Percentiles rank a stretch among this genome's conserved stretches.
These are phyloP conservation scores for Lepidocyrtoides sp. DNA, from an alignment of 2,888 invertebrate species.

Conservation along the genomic window DNA sequence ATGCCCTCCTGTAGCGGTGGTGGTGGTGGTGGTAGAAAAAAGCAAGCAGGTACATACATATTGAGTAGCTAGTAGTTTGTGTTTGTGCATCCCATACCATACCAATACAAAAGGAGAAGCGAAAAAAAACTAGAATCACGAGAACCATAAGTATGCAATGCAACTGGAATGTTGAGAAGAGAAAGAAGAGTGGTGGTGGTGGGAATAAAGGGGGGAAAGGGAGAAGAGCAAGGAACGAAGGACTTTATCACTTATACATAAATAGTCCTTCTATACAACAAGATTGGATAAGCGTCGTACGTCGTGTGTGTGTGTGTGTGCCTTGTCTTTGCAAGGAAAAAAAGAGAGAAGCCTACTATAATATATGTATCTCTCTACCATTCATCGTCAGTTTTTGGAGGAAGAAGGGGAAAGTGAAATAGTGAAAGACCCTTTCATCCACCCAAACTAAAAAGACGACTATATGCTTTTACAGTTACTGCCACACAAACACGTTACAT, in stretches of 20 bases:
- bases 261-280: neutral
- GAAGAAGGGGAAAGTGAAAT: constrained; percentile 27
- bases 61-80: too few relatives aligned
- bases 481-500: constrained; percentile 14
- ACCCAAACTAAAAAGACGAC: neutral
- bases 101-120: neutral
- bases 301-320: neutral
- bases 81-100: neutral
- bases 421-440: constrained; percentile 15
- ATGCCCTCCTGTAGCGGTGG: constrained; percentile 39
- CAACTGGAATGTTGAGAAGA: constrained; percentile 34
- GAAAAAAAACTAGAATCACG: constrained; percentile 14
- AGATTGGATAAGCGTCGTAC: neutral
- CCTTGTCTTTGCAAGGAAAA: neutral
- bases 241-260: constrained; percentile 38
- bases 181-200: neutral
- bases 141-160: constrained; percentile 30
- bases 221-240: neutral
- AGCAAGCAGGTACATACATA: neutral
- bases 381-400: constrained; percentile 21
- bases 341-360: neutral
- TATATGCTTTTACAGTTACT: neutral
- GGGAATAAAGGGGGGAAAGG: constrained; percentile 26
- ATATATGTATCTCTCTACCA: neutral
- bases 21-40: neutral